Base-by-base conservation (phyloP, 2,888 invertebrate species). In the Corbicula japonica region DNA sequence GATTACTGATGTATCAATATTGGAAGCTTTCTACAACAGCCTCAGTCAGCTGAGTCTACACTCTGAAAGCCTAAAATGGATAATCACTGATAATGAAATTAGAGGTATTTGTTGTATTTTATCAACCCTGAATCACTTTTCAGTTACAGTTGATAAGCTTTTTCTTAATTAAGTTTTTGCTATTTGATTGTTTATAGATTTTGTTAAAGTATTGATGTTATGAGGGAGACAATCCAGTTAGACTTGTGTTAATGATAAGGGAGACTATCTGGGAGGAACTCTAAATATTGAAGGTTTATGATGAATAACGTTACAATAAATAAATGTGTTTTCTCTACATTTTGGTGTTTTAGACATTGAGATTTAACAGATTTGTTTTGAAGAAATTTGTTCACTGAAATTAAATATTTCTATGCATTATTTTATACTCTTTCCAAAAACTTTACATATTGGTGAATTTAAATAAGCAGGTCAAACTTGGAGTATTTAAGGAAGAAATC, bases 21-120 rank as follows among this genome's bases (percentile, higher is more conserved):
- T 65, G 15, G 61, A 71, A 38, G 65, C 76, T 34, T 44, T 76
- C 2, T 76, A 66, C 52, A 58, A 66, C 23, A 58, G 71, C 21
- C 61, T 76, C 26, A 28, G 34, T 46, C 10, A 28, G 30, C 26
- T 76, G 6, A 58, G 61, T 2, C 26, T 12, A 52, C 76, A 76
- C 41, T 15, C 10, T 18, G 46, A 30, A 12, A 61, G 71, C 23
- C 18, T 71, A 28, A 38, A 28, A n/a, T 72, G 76, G 76, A 34
- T 76, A 6, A 18, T 76, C 32, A 12, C 18, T 26, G 66, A 66
- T 21, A 28, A 26, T n/a, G 32, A 61, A 32, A 61, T 58, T 23
- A 44, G 35, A 52, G 74, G 74, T 74, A 61, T n/a, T n/a, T n/a
- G n/a, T n/a, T n/a, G n/a, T n/a, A n/a, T n/a, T n/a, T n/a, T n/a